Conservation (phyloP, 2,113 vertebrate genomes). For the Mobula hypostoma region DNA sequence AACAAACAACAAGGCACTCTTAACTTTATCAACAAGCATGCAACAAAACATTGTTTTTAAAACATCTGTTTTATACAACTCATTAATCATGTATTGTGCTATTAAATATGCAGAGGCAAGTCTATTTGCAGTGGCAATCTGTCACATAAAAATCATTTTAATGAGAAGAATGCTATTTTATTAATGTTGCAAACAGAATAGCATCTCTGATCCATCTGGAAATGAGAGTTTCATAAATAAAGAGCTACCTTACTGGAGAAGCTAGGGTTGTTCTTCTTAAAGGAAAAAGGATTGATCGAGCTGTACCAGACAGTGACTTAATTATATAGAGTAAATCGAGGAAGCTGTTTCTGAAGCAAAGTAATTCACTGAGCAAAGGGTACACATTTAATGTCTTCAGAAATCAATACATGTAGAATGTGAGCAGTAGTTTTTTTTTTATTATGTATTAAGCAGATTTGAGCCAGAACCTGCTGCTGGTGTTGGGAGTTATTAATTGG, state of each 20-base stretch:
- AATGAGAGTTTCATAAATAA: not conserved
- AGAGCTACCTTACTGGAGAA: not conserved
- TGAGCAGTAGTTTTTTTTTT: too few relatives aligned
- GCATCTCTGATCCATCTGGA: not conserved
- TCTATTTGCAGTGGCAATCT: not conserved
- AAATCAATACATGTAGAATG: too few relatives aligned
- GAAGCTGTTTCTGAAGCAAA: too few relatives aligned
- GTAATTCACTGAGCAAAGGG: too few relatives aligned
- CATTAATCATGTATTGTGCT: not conserved
- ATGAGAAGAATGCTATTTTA: not conserved
- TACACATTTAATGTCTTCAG: too few relatives aligned
- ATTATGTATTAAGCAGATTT: too few relatives aligned
- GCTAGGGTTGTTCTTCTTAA: too few relatives aligned
- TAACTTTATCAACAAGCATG: not conserved
- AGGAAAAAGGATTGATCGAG: too few relatives aligned
- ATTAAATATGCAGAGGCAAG: not conserved
- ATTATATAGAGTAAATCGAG: too few relatives aligned
- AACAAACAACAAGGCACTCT: not conserved
- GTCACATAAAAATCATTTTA: not conserved
- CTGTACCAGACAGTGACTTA: too few relatives aligned
- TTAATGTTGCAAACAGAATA: not conserved
- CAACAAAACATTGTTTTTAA: not conserved
- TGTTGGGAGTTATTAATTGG: too few relatives aligned
- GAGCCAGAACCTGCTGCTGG: too few relatives aligned
- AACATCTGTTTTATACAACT: not conserved